These are phyloP conservation scores for Etheostoma nigrum DNA, from an alignment of 2,797 vertebrate species.

Conservation along the genomic window DNA sequence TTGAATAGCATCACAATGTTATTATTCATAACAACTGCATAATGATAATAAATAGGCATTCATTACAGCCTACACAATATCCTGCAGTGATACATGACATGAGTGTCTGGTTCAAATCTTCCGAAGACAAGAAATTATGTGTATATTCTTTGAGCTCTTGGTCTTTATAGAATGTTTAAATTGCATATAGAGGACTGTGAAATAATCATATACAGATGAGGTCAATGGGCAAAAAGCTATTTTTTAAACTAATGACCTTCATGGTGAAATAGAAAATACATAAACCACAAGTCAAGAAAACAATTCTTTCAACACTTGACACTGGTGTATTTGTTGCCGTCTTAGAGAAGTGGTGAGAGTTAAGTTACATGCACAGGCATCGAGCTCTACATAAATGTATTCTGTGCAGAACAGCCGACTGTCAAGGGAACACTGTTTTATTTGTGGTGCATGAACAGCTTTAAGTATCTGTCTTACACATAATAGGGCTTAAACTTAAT, in stretches of 20 bases:
- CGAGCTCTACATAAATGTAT: conserved; percentile 26
- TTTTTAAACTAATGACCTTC: neutral
- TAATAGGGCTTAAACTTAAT: neutral
- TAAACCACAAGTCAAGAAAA: conserved; percentile 33
- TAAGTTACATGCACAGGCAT: conserved; percentile 29
- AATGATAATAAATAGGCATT: conserved; percentile 53
- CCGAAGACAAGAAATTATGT: neutral
- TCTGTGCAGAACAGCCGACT: conserved; percentile 15
- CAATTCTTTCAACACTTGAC: conserved; percentile 19
- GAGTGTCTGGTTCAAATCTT: conserved; percentile 10
- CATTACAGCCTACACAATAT: conserved; percentile 28
- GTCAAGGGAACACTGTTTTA: conserved; percentile 6
- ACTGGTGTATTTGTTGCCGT: conserved; percentile 23
- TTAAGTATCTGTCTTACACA: neutral
- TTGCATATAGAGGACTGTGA: neutral
- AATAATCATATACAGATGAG: neutral
- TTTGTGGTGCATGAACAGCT: conserved; percentile 2
- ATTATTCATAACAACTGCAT: conserved; percentile 53
- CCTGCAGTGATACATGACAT: conserved; percentile 26
- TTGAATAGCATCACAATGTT: conserved; percentile 37
- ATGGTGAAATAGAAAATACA: conserved; percentile 26
- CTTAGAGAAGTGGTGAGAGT: conserved; percentile 16
- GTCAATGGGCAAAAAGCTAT: neutral
- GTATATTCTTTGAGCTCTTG: neutral
- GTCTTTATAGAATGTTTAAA: neutral